phyloP scores from a whole-genome alignment of 2,113 vertebrate genomes.

The Centropristis striata region DNA sequence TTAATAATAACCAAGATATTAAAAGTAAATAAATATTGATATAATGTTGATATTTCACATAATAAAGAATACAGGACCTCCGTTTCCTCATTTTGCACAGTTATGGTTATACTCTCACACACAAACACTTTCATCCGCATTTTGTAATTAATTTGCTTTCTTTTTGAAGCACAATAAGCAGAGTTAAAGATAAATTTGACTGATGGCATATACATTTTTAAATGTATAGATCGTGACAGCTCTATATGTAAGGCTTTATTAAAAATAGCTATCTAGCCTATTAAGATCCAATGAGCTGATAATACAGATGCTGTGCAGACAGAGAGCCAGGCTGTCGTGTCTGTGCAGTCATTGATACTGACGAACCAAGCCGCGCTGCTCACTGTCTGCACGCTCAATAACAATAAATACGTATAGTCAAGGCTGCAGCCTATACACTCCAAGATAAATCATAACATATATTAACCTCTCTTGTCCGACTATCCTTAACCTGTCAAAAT shows the following conservation, averaged over 20 bases:
- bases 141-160: too few relatives aligned
- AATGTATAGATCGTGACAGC: too few relatives aligned
- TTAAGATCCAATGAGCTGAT: background rate
- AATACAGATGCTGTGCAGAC: background rate
- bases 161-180: too few relatives aligned
- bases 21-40: too few relatives aligned
- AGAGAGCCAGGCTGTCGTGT: background rate
- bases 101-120: too few relatives aligned
- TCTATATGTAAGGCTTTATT: background rate
- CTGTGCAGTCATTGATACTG: constrained; percentile 7
- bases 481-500: constrained; percentile 21
- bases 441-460: constrained; percentile 11
- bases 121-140: too few relatives aligned
- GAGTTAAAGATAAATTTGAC: too few relatives aligned
- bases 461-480: constrained; percentile 30
- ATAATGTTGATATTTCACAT: background rate
- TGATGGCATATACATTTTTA: too few relatives aligned
- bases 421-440: constrained; percentile 43
- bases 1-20: too few relatives aligned
- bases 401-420: constrained; percentile 35
- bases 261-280: background rate
- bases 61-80: background rate
- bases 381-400: constrained; percentile 29
- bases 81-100: too few relatives aligned
- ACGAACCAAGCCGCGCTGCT: background rate